Evolutionary conservation across 2,113 vertebrate genomes (phyloP), one percentile per base, ranked within the genome.

Genomic region (Sebastes schlegelii): DNA sequence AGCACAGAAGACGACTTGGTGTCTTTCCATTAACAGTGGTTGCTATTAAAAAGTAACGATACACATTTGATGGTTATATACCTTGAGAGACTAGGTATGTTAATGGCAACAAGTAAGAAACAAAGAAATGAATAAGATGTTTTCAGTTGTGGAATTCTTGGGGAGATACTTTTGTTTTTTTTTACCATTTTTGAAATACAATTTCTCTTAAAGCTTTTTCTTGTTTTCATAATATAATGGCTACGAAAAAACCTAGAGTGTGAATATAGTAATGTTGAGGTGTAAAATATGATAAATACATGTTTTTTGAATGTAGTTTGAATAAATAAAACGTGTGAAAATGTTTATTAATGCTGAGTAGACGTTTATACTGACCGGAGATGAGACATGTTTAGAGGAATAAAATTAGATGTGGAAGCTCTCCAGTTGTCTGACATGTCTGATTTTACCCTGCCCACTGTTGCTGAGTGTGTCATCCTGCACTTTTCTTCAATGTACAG

Each of bases 401-500:
- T 93, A 95, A 94, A 95, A 87, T 83, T 81, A 85, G 68, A 90
- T 71, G 73, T 87, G 51, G 91, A 92, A 85, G 65, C 46, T 16
- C 26, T 82, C 54, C 26, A 54, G n/a, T 70, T 85, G 89, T 93
- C 74, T 93, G 55, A 81, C 57, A 86, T 81, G 46, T 90, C 77
- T 92, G 88, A 86, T 87, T 93, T 79, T 49, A 89, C 76, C 86
- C 83, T 90, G 89, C 88, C 90, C 67, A 76, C 86, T 92, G 63
- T 26, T 91, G 92, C 77, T 87, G 8, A 83, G 8, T 71, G 61
- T 82, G 57, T 83, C 62, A 60, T 34, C 13, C 58, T 78, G 43
- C 75, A 21, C 11, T 55, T 66, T 63, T 67, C 26, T 68, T 62
- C 43, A 13, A 49, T 65, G 11, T 48, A 21, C 51, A 74, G n/a